Evolutionary conservation across 2,797 vertebrate species (phyloP).

Genomic region (Tachyglossus aculeatus): DNA sequence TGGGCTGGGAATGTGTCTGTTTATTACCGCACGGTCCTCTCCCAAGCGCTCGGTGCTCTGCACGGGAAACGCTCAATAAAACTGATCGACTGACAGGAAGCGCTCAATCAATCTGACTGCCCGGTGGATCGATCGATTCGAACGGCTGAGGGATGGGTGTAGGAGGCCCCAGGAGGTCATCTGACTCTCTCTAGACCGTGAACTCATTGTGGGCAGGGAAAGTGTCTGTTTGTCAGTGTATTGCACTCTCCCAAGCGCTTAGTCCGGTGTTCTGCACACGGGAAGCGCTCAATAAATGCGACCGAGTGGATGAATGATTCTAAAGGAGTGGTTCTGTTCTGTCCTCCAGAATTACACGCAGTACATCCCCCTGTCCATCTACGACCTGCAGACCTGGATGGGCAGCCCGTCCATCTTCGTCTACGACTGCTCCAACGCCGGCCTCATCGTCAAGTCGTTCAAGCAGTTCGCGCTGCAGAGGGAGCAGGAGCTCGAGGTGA

Average conservation of each 20-base stretch:
- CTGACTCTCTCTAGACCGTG: no score
- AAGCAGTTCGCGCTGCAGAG: slow-evolving; percentile 96
- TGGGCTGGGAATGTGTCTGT: no score
- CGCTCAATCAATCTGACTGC: no score
- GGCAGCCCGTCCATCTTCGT: slow-evolving; percentile 98
- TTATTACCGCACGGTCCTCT: no score
- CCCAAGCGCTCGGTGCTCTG: no score
- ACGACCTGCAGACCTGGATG: slow-evolving; percentile 99
- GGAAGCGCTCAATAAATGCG: neutral
- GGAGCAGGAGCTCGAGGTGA: slow-evolving; percentile 97
- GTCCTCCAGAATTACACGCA: slow-evolving; percentile 92
- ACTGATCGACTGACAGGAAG: no score
- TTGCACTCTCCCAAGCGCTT: neutral
- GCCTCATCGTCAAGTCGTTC: slow-evolving; percentile 97
- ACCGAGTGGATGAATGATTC: slow-evolving; percentile 10
- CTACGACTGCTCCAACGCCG: slow-evolving; percentile 96
- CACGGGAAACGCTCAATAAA: no score
- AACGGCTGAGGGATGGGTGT: no score
- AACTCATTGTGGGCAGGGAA: no score
- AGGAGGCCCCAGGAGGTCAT: no score
- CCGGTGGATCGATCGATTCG: no score
- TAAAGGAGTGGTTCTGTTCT: neutral
- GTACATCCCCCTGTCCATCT: slow-evolving; percentile 97
- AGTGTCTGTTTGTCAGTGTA: no score
- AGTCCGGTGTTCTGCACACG: accelerated